phyloP scores from a whole-genome alignment of 2,797 vertebrate genomes.

The Paratrypauchen microcephalus region DNA sequence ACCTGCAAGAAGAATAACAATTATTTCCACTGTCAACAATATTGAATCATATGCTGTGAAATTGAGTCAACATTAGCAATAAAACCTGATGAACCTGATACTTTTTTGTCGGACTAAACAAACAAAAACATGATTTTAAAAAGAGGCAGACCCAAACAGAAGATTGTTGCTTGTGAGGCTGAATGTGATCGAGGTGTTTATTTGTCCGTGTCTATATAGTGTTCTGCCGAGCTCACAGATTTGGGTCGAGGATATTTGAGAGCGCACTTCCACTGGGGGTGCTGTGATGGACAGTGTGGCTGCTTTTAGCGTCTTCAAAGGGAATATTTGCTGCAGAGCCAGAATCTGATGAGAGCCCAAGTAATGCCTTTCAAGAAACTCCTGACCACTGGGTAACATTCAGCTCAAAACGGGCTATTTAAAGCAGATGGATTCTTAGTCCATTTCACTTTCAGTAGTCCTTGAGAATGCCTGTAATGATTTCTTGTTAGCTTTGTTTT shows the following conservation, averaged over 20 bases:
- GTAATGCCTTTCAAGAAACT: slow-evolving; percentile 29
- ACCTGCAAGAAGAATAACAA: background rate
- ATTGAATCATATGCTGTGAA: background rate
- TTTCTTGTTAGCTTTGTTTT: background rate
- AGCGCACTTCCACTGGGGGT: slow-evolving; percentile 27
- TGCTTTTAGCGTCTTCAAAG: slow-evolving; percentile 51
- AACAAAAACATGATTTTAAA: slow-evolving; percentile 2
- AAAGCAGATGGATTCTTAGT: slow-evolving; percentile 7
- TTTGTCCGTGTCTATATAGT: slow-evolving; percentile 28
- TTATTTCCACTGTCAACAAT: background rate
- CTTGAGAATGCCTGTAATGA: background rate
- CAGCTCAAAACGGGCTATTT: slow-evolving; percentile 1
- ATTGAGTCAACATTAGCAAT: background rate
- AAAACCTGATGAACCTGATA: background rate
- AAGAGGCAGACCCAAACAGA: background rate
- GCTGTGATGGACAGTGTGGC: slow-evolving; percentile 18
- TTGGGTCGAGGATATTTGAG: slow-evolving; percentile 36
- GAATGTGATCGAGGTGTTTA: slow-evolving; percentile 39
- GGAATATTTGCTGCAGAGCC: slow-evolving; percentile 29
- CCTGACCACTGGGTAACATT: slow-evolving; percentile 14
- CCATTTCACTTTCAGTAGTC: background rate
- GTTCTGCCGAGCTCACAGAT: slow-evolving; percentile 34
- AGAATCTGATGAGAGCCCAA: slow-evolving; percentile 31
- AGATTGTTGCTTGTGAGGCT: slow-evolving; percentile 21
- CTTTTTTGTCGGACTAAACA: slow-evolving; percentile 16